phyloP scores from a whole-genome alignment of 2,113 vertebrate species.

The Hirundichthys speculiger region DNA sequence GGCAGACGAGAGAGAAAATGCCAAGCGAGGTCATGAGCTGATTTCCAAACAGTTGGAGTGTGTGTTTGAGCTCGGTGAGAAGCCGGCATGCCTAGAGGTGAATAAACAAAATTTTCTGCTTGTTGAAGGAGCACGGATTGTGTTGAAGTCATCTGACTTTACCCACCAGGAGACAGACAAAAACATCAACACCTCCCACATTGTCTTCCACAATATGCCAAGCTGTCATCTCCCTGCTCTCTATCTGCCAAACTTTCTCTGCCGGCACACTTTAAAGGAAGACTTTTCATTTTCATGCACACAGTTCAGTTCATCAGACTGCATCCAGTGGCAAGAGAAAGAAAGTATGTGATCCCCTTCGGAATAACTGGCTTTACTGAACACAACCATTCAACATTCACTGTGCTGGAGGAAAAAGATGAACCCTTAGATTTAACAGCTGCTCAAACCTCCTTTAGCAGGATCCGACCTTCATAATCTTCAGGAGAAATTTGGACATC shows the following conservation, averaged over 20 bases:
- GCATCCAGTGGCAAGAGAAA: too few species aligned
- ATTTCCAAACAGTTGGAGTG: constrained; percentile 43
- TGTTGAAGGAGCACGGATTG: constrained; percentile 37
- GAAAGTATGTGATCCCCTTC: too few species aligned
- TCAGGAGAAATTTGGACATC: too few species aligned
- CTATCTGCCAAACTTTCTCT: constrained; percentile 21
- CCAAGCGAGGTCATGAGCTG: constrained; percentile 47
- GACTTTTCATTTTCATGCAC: background rate
- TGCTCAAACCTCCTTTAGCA: too few species aligned
- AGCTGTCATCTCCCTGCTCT: constrained; percentile 36
- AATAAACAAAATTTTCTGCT: constrained; percentile 45
- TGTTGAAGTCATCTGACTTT: constrained; percentile 40
- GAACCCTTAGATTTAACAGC: too few species aligned
- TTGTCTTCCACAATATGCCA: constrained; percentile 41
- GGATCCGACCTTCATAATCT: too few species aligned
- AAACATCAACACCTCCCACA: constrained; percentile 50
- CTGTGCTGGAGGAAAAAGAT: too few species aligned
- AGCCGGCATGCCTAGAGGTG: constrained; percentile 31
- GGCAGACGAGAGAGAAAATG: constrained; percentile 34
- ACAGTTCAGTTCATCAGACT: background rate
- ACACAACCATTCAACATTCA: too few species aligned
- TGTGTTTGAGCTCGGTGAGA: constrained; percentile 24
- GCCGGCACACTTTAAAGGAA: constrained; percentile 12
- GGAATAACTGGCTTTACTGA: too few species aligned
- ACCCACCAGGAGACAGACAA: constrained; percentile 33